phyloP scores from a whole-genome alignment of 2,113 vertebrate species.

The Ranitomeya variabilis region DNA sequence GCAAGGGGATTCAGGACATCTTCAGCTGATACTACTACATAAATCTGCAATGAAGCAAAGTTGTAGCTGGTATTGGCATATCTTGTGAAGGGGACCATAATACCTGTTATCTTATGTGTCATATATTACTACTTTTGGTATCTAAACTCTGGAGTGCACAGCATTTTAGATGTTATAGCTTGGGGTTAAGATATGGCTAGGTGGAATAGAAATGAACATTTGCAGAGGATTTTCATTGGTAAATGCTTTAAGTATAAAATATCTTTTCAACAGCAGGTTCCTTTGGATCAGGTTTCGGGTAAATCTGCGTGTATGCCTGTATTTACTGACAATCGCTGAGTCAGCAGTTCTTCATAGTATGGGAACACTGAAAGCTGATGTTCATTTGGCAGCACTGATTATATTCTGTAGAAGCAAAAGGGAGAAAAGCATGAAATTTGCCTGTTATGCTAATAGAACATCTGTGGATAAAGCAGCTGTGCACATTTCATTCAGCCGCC shows the following conservation, averaged over 20 bases:
- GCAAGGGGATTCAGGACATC: too few species aligned
- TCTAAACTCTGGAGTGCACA: too few species aligned
- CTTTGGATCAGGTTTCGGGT: background rate
- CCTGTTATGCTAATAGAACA: conserved; percentile 57
- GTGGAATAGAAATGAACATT: background rate
- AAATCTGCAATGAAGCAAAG: too few species aligned
- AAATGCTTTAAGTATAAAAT: background rate
- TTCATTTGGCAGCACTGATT: conserved; percentile 36
- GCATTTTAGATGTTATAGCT: too few species aligned
- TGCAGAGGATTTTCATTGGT: background rate
- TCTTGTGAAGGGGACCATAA: too few species aligned
- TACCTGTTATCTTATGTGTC: too few species aligned
- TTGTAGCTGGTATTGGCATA: too few species aligned
- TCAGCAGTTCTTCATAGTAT: conserved; percentile 33
- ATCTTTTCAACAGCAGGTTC: background rate
- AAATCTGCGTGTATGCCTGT: background rate
- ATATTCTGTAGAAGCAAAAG: conserved; percentile 31
- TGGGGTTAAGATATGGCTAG: background rate
- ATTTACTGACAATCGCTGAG: conserved; percentile 1
- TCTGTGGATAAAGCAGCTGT: conserved; percentile 54
- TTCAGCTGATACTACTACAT: too few species aligned
- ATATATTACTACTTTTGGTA: too few species aligned
- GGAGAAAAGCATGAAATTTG: conserved; percentile 47
- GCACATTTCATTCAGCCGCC: conserved; percentile 33
- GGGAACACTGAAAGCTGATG: conserved; percentile 31